Base-by-base conservation (phyloP, 2,888 invertebrate genomes). In the Ophion ellenae region DNA sequence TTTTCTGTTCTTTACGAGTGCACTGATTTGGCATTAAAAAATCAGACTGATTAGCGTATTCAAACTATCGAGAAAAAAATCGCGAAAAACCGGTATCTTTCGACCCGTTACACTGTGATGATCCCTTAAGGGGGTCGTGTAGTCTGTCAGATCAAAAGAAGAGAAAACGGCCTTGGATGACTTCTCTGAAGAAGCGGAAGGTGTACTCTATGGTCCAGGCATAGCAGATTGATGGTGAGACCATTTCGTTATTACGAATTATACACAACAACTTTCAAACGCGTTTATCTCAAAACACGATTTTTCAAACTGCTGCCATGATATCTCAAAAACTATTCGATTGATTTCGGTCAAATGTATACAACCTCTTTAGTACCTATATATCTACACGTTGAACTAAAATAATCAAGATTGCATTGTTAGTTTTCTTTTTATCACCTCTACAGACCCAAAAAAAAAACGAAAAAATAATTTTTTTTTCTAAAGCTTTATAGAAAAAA, bases 261-360 rank as follows among this genome's bases (percentile, higher is more conserved):
- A 24, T 24, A 24, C 1, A 24, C 24, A 24, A 24, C 24, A 24
- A 24, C 24, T 24, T 24, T 24, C 24, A 24, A 24, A 24, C 24
- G 24, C 24, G 24, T 24, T 24, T 24, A 1, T 24, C 24, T 24
- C 24, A 24, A 0, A 24, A 24, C 24, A 24, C 24, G 24, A 24
- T 24, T 24, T 24, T 24, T 24, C 24, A 24, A 24, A 24, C 24
- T 24, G 24, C 24, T 24, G 24, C 24, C 24, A 1, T 24, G 24
- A 24, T 57, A 73, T 73, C 32, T 73, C 59, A 59, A 32, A 73
- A 73, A 73, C 32, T 24, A 70, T 4, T 69, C 1, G 10, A 53
- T 32, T 32, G 64, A 75, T 75, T 47, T 24, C 64, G 76, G 20
- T 77, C 67, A 77, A 77, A 69, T 78, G 70, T 45, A 76, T 78